These are phyloP conservation scores for Platichthys flesus DNA, from an alignment of 2,113 vertebrate species.

Conservation along the genomic window DNA sequence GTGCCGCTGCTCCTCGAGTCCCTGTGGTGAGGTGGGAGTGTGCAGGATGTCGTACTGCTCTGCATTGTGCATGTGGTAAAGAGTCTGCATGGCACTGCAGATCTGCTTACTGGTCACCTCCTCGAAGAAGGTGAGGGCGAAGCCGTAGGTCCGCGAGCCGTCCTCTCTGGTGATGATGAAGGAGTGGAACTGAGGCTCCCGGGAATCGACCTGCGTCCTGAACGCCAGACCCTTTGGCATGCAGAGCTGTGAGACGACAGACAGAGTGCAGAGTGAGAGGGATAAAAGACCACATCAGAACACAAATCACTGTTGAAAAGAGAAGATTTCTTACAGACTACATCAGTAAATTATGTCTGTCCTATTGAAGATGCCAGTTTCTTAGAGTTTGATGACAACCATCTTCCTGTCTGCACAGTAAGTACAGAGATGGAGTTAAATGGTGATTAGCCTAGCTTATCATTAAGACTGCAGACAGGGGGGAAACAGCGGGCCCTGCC, in stretches of 20 bases:
- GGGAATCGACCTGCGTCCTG: slow-evolving; percentile 93
- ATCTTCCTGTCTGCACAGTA: no score
- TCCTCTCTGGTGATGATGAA: slow-evolving; percentile 99
- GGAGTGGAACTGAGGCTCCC: slow-evolving; percentile 95
- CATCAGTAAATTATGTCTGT: background rate
- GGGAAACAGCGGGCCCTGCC: no score
- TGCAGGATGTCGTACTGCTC: slow-evolving; percentile 94
- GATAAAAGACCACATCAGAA: background rate
- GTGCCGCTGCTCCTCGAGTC: slow-evolving; percentile 58
- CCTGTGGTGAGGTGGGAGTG: slow-evolving; percentile 76
- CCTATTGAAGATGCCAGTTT: no score
- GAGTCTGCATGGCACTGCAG: slow-evolving; percentile 99
- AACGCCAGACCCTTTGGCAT: slow-evolving; percentile 98
- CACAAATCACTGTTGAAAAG: background rate
- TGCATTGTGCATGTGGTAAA: slow-evolving; percentile 99
- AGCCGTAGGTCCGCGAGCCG: slow-evolving; percentile 97
- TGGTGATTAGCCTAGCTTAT: no score
- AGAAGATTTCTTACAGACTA: background rate
- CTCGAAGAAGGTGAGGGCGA: slow-evolving; percentile 97
- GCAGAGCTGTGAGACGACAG: slow-evolving; percentile 88
- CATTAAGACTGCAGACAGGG: no score
- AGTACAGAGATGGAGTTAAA: no score
- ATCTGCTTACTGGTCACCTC: slow-evolving; percentile 99
- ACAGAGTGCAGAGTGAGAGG: slow-evolving; percentile 6
- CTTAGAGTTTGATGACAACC: no score